phyloP scores from a whole-genome alignment of 1,140 invertebrate species.

The Eurosta solidaginis region DNA sequence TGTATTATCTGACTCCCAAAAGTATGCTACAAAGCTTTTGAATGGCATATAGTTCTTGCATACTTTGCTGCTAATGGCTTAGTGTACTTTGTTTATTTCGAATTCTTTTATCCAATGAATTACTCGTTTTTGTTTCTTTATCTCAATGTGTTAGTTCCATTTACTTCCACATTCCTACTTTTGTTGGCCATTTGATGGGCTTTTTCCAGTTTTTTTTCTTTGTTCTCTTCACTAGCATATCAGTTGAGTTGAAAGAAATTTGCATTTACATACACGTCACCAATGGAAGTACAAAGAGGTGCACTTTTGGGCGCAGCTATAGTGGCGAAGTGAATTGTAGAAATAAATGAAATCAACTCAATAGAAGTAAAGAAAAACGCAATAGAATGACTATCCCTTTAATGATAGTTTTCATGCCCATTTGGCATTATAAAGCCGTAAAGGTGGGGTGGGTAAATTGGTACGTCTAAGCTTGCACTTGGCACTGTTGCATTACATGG shows the following conservation, averaged over 20 bases:
- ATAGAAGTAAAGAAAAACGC: neutral
- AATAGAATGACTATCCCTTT: neutral
- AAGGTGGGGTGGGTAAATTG: neutral
- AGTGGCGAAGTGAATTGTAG: neutral
- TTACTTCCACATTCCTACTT: neutral
- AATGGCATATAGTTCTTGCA: neutral
- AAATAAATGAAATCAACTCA: neutral
- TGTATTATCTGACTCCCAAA: neutral
- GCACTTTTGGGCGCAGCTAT: neutral
- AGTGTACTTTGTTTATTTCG: neutral
- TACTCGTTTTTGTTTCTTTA: conserved; percentile 2
- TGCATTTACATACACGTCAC: conserved; percentile 11
- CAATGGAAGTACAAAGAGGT: neutral
- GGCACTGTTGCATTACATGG: conserved; percentile 7
- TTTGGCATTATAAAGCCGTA: neutral
- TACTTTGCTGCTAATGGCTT: neutral
- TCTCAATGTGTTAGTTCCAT: neutral
- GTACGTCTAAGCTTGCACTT: neutral
- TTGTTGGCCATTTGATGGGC: too few species aligned
- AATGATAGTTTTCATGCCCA: neutral
- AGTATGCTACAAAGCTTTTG: neutral
- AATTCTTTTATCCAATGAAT: neutral
- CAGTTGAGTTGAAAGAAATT: neutral
- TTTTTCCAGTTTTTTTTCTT: neutral
- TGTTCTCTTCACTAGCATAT: neutral